These are phyloP conservation scores for Morone chrysops DNA, from an alignment of 2,113 vertebrate species.

Conservation along the genomic window DNA sequence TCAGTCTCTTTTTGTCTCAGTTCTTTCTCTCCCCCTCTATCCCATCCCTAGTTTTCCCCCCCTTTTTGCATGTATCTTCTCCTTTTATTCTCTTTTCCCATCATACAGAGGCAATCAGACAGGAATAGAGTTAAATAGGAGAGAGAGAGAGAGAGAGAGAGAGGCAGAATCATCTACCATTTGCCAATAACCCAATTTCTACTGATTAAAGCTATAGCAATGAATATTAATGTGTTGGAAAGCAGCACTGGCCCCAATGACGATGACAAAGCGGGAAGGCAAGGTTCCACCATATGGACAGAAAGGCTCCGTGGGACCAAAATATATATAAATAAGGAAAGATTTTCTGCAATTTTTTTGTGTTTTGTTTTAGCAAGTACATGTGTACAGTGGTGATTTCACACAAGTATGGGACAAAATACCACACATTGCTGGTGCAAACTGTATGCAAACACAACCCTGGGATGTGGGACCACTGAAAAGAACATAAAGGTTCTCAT, in stretches of 20 bases:
- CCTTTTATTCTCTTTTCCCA: background rate
- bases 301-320: conserved; percentile 8
- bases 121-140: background rate
- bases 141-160: conserved; percentile 1
- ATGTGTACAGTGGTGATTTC: no score
- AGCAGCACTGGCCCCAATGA: conserved; percentile 38
- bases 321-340: no score
- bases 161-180: conserved; percentile 18
- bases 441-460: background rate
- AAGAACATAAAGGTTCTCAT: background rate
- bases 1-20: background rate
- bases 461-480: background rate
- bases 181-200: conserved; percentile 69
- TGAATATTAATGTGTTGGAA: conserved; percentile 74
- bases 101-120: background rate
- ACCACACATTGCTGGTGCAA: background rate
- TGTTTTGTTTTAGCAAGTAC: background rate
- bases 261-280: conserved; percentile 46
- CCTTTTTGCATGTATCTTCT: background rate
- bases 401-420: no score
- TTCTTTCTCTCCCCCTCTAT: background rate
- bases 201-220: conserved; percentile 61
- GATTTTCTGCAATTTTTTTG: background rate
- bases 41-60: background rate
- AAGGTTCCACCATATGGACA: conserved; percentile 55